Base-by-base conservation (phyloP, 2,888 invertebrate species). In the Erebia ligea region DNA sequence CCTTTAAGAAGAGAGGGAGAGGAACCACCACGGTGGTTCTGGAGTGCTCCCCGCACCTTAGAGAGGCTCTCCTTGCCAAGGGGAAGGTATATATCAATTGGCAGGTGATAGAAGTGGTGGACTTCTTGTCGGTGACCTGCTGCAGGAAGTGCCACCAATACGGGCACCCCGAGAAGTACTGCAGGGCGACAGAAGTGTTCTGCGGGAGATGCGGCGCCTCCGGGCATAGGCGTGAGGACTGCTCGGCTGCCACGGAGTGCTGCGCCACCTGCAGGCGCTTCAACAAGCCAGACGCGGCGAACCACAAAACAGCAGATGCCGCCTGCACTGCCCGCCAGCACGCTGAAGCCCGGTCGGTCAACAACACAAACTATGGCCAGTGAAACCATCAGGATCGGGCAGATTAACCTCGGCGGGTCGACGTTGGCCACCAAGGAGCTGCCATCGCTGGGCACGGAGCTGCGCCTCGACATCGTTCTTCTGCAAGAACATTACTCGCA, bases 211-310 rank as follows among this genome's bases (percentile, higher is more conserved):
- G 61, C 54, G 54, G 54, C 2, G 15, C n/a, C 1, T 5, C 17
- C 1, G 62, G 54, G 3, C 54, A 68, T 34, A 8, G 42, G 1
- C 8, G 50, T 1, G 59, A 50, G 2, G 61, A 40, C 2, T 68
- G 62, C 21, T 34, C 61, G 19, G 11, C 52, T 2, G 15, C 5
- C 0, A 15, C 13, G 3, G 19, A 54, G 11, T 40, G 50, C 59
- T 59, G 67, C 50, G 61, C 66, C 1, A 68, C 68, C n/a, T n/a
- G n/a, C n/a, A n/a, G n/a, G 42, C 19, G 25, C 4, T 68, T 68
- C 40, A 34, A 48, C 8, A 2, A 40, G n/a, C 50, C 25, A 8
- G 67, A 67, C 1, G 59, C 67, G 0, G 10, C 34, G 9, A 19
- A n/a, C 2, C 68, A 68, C 21, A 2, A 1, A 2, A 62, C 61